Base-by-base conservation (phyloP, 2,888 invertebrate species). In the Pachymerium ferrugineum region DNA sequence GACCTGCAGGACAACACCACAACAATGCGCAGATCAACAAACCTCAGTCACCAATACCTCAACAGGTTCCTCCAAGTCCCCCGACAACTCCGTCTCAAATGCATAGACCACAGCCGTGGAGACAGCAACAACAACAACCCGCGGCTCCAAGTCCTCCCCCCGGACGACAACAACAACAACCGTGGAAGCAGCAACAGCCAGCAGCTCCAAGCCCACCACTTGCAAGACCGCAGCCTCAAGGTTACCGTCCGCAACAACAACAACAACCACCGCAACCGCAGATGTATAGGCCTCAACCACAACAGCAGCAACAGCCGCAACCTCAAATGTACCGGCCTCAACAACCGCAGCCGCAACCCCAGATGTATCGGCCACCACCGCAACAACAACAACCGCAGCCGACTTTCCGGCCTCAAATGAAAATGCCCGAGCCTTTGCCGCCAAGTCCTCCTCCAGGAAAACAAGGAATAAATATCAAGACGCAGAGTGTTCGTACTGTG, bases 151-250 rank as follows among this genome's bases (percentile, higher is more conserved):
- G 30, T 28, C 72, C 16, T 16, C 25, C 71, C 70, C 83, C 85
- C 76, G 85, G 87, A 74, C 89, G 89, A 78, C 83, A 84, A 75
- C 82, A 83, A 75, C 87, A 88, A 78, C 72, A 75, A 22, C 77
- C 75, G 72, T 76, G 77, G 69, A 76, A 75, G 25, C 78, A 77
- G 47, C 78, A 77, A 73, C 78, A n/a, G 75, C 47, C 77, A 77
- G 75, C 76, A 67, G 19, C 74, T 71, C 38, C 77, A 73, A 76
- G 74, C 12, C 16, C 30, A 8, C 47, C 22, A 33, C 33, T 35
- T 28, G 72, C 19, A 16, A 38, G 3, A 12, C 70, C 68, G 47
- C 22, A 22, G 3, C 73, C 67, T 19, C 62, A 73, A 38, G 69
- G 69, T 73, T 47, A 47, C 38, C 47, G 38, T 47, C 83, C 85